Conservation (phyloP, 1,140 invertebrate species). For the Hydropsyche tenuis region DNA sequence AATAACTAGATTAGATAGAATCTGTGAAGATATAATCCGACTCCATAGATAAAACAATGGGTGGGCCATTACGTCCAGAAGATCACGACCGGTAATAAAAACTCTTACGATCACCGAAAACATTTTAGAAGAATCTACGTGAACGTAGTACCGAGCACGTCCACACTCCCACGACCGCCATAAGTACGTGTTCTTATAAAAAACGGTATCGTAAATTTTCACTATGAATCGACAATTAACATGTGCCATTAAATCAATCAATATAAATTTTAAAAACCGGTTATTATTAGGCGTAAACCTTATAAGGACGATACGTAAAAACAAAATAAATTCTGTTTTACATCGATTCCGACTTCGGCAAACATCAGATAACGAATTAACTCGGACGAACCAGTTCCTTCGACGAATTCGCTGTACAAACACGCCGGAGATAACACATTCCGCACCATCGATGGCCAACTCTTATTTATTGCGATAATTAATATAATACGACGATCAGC, state of each 20-base stretch:
- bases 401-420: background rate
- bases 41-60: slow-evolving; percentile 32
- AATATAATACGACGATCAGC: background rate
- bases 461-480: background rate
- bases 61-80: slow-evolving; percentile 29
- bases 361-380: slow-evolving; percentile 21
- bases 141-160: background rate
- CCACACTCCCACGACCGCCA: too few species aligned
- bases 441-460: background rate
- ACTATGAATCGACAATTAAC: too few species aligned
- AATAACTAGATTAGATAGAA: slow-evolving; percentile 24
- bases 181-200: too few species aligned
- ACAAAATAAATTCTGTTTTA: too few species aligned
- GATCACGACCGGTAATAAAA: slow-evolving; percentile 28
- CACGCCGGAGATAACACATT: background rate
- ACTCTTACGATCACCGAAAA: slow-evolving; percentile 22
- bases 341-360: background rate
- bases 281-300: too few species aligned
- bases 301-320: too few species aligned
- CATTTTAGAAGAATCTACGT: slow-evolving; percentile 15
- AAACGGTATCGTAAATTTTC: too few species aligned
- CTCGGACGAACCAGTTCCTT: background rate
- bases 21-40: slow-evolving; percentile 26
- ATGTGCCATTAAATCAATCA: too few species aligned
- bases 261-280: too few species aligned